phyloP scores from a whole-genome alignment of 2,113 vertebrate species.

The Pelvicachromis taeniatus region DNA sequence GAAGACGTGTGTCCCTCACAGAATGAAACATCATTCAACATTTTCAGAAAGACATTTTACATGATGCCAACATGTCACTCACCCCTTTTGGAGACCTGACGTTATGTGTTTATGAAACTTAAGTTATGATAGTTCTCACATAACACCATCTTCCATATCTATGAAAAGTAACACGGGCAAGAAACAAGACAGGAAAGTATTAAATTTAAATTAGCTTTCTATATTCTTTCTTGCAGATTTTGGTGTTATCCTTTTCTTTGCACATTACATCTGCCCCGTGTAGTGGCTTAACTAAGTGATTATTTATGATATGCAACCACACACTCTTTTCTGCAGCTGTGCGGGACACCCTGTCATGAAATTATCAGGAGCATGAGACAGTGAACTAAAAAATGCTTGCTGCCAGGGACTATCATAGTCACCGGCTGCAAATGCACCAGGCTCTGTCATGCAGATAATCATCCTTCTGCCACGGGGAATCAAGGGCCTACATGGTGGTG shows the following conservation, averaged over 20 bases:
- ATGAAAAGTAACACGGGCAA: slow-evolving; percentile 30
- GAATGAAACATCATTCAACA: slow-evolving; percentile 4
- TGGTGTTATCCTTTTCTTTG: slow-evolving; percentile 44
- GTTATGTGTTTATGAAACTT: slow-evolving; percentile 16
- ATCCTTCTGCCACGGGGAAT: slow-evolving; percentile 56
- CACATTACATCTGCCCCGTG: slow-evolving; percentile 43
- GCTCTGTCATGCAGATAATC: slow-evolving; percentile 67
- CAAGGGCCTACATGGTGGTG: slow-evolving; percentile 29
- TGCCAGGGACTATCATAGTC: slow-evolving; percentile 72
- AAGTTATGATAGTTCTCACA: slow-evolving; percentile 17
- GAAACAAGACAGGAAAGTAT: slow-evolving; percentile 43
- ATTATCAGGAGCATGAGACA: slow-evolving; percentile 72
- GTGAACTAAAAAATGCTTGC: slow-evolving; percentile 65
- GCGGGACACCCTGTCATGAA: slow-evolving; percentile 64
- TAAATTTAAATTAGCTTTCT: slow-evolving; percentile 63
- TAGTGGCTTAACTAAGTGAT: slow-evolving; percentile 57
- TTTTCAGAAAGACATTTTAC: slow-evolving; percentile 30
- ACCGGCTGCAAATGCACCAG: slow-evolving; percentile 55
- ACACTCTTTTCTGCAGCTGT: slow-evolving; percentile 57
- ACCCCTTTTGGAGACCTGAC: slow-evolving; percentile 18
- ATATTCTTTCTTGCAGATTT: slow-evolving; percentile 49
- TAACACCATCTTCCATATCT: slow-evolving; percentile 3
- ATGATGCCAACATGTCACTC: slow-evolving; percentile 33
- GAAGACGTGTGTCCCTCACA: not conserved
- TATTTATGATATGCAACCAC: slow-evolving; percentile 69